A percentile compares a stretch with the other conserved stretches of the same genome.
Evolutionary conservation across 2,797 vertebrate genomes (phyloP).

Genomic region (Eulemur albifrons): DNA sequence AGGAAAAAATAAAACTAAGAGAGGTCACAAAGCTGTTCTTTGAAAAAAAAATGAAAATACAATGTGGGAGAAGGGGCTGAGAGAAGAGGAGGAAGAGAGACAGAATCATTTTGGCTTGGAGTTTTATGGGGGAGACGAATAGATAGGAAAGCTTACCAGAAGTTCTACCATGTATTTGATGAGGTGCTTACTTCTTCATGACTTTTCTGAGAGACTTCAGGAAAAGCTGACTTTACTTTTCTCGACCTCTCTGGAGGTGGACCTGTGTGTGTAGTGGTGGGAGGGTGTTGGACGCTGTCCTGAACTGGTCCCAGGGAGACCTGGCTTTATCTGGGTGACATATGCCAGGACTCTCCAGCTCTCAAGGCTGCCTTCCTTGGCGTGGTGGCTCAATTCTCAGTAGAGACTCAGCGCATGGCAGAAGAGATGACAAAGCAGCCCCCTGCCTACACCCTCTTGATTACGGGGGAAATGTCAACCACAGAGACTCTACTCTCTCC

Average conservation of each 20-base stretch:
- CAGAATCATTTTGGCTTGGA: not conserved
- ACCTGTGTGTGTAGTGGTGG: not conserved
- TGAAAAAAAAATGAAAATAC: not conserved
- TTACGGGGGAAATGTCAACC: not conserved
- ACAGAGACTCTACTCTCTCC: not conserved
- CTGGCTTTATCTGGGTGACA: not conserved
- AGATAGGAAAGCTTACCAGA: not conserved
- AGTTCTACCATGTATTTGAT: not conserved
- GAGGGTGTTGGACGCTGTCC: not conserved
- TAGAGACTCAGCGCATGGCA: not conserved
- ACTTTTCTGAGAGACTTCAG: not conserved
- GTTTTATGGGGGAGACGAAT: not conserved
- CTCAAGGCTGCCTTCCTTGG: not conserved
- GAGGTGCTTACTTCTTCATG: not conserved
- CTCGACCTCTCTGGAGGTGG: not conserved
- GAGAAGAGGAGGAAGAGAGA: not conserved
- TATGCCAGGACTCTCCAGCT: not conserved
- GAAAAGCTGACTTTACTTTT: not conserved
- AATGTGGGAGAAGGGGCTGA: not conserved
- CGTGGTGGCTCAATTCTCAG: not conserved
- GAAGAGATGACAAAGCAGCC: not conserved
- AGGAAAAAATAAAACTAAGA: not conserved
- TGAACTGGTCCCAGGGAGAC: not conserved
- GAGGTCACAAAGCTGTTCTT: not conserved
- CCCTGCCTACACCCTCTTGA: not conserved